A percentile compares a stretch with the other conserved stretches of the same genome.
Conservation (phyloP, 2,113 vertebrate genomes). For the Potamarius usumacintae region DNA sequence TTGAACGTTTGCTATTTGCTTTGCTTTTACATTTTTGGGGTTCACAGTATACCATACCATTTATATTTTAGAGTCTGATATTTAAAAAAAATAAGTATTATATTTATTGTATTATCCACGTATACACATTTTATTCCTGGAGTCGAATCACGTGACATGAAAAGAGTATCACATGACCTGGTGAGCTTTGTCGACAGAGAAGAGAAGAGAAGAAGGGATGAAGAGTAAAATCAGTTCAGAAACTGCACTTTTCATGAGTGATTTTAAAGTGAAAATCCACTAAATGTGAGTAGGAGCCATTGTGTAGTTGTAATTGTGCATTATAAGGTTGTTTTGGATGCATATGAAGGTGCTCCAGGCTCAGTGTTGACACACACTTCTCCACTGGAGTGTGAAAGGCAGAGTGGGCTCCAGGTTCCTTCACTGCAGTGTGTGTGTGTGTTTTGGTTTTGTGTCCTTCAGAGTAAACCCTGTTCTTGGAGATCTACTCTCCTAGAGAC, state of each 20-base stretch:
- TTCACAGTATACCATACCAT: not conserved
- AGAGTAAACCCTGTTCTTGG: not conserved
- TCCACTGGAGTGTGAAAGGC: not conserved
- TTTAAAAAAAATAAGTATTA: not conserved
- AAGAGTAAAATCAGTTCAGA: not conserved
- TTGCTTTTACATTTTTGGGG: not conserved
- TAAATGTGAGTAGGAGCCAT: not conserved
- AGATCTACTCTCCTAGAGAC: too few relatives aligned
- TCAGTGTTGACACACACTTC: not conserved
- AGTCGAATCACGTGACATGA: not conserved
- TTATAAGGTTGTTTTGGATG: not conserved
- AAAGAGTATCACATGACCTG: conserved; percentile 31
- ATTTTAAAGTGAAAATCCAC: not conserved
- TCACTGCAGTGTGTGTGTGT: too few relatives aligned
- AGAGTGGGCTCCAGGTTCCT: too few relatives aligned
- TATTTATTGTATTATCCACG: not conserved
- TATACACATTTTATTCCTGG: not conserved
- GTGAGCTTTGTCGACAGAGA: not conserved
- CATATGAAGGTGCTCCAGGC: not conserved
- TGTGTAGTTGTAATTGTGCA: not conserved
- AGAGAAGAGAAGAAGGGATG: not conserved
- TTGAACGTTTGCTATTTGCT: not conserved
- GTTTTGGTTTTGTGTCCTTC: not conserved
- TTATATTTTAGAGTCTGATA: not conserved
- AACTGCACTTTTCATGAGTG: not conserved